Evolutionary conservation across 2,888 invertebrate species (phyloP).

Genomic region (Dilophus febrilis): DNA sequence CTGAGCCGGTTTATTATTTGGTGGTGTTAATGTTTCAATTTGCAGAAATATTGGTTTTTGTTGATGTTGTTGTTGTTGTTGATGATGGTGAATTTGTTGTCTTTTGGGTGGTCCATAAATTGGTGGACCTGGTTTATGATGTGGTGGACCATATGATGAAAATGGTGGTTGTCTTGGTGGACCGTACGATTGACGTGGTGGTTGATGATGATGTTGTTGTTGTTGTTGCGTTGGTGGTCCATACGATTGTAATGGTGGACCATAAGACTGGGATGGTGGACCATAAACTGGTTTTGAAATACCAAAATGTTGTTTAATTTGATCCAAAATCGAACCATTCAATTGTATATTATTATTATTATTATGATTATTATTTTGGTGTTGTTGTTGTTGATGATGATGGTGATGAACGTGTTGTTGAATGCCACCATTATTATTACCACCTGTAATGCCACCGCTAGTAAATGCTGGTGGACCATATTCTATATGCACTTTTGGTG

Average conservation of each 20-base stretch:
- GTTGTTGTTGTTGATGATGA: background rate
- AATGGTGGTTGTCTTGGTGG: conserved; percentile 9
- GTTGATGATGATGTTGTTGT: too few relatives aligned
- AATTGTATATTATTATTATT: background rate
- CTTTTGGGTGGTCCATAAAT: conserved; percentile 27
- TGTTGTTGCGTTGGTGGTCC: conserved; percentile 19
- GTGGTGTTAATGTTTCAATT: background rate
- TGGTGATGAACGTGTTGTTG: conserved; percentile 2
- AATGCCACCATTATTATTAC: background rate
- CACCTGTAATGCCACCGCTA: background rate
- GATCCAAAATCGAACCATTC: conserved; percentile 19
- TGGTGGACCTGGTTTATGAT: conserved; percentile 25
- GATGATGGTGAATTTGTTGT: conserved; percentile 21
- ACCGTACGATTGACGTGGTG: conserved; percentile 2
- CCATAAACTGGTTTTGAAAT: conserved; percentile 30
- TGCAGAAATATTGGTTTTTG: conserved; percentile 16
- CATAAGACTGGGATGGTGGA: conserved; percentile 18
- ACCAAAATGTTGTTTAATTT: conserved; percentile 26
- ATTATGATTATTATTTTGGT: conserved; percentile 3
- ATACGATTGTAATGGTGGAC: conserved; percentile 16
- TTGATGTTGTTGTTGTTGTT: too few relatives aligned
- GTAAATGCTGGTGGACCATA: conserved; percentile 27
- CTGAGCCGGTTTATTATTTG: conserved; percentile 8
- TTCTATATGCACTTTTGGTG: conserved; percentile 32
- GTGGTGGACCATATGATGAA: conserved; percentile 13